Conservation (phyloP, 2,113 vertebrate genomes). For the Cephalopterus ornatus region DNA sequence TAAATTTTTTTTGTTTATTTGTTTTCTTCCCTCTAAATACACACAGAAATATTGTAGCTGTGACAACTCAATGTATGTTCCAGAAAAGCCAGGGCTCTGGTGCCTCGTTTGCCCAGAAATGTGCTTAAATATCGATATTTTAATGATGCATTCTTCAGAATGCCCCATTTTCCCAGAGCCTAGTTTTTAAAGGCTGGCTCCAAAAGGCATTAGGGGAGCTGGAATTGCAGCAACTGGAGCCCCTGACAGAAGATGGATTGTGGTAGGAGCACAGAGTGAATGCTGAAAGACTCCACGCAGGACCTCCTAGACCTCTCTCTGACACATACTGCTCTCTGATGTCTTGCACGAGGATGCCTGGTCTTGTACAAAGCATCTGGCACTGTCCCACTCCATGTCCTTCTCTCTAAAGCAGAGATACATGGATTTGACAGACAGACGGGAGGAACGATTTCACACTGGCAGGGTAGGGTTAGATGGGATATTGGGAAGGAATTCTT, state of each 20-base stretch:
- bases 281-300: fast-evolving
- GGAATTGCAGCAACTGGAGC: neutral
- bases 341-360: neutral
- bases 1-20: neutral
- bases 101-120: neutral
- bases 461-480: neutral
- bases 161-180: neutral
- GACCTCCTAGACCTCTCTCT: neutral
- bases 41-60: neutral
- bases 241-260: neutral
- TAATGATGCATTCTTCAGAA: neutral
- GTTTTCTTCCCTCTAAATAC: neutral
- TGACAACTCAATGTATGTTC: neutral
- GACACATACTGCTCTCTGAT: fast-evolving
- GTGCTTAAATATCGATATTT: neutral
- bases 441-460: neutral
- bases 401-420: neutral
- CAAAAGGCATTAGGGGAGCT: neutral
- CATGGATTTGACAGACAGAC: neutral
- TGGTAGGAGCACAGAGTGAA: neutral
- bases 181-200: neutral
- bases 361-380: neutral
- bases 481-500: neutral
- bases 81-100: neutral
- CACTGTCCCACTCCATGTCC: neutral